These are phyloP conservation scores for Eueremaeus valkanovi DNA, from an alignment of 2,888 invertebrate species.

Conservation along the genomic window DNA sequence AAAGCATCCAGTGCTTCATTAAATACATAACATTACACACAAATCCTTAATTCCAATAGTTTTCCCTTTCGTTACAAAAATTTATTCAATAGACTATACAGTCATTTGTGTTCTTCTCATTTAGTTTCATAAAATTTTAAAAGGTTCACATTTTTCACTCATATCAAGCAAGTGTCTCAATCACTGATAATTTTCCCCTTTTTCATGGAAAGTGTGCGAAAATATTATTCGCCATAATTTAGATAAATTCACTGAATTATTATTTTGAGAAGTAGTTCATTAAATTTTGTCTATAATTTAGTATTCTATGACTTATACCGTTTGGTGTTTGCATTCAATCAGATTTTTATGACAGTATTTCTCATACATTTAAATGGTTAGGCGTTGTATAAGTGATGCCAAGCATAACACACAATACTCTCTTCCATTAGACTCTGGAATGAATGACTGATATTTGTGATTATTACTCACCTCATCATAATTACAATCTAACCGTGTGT, in stretches of 20 bases:
- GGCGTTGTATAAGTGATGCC: not conserved
- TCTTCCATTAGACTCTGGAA: too few species aligned
- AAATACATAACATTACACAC: too few species aligned
- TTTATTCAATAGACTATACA: too few species aligned
- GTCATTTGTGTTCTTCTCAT: too few species aligned
- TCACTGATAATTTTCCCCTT: too few species aligned
- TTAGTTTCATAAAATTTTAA: too few species aligned
- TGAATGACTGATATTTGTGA: conserved; percentile 19
- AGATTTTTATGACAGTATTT: conserved; percentile 1
- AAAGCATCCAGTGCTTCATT: not conserved
- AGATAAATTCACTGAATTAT: conserved; percentile 6
- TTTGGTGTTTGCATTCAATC: not conserved
- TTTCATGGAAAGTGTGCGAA: too few species aligned
- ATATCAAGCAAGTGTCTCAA: too few species aligned
- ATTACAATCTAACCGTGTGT: conserved; percentile 3
- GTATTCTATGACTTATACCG: too few species aligned
- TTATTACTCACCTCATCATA: conserved; percentile 20
- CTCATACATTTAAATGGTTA: conserved; percentile 3
- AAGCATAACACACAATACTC: not conserved
- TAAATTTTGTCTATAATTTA: conserved; percentile 1
- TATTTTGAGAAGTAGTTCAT: not conserved
- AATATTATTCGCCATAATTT: not conserved
- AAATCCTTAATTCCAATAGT: too few species aligned
- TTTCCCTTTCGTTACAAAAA: too few species aligned
- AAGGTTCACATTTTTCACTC: too few species aligned